phyloP scores from a whole-genome alignment of 92 coral and sea anemone species.

The Epizoanthus scotinus region DNA sequence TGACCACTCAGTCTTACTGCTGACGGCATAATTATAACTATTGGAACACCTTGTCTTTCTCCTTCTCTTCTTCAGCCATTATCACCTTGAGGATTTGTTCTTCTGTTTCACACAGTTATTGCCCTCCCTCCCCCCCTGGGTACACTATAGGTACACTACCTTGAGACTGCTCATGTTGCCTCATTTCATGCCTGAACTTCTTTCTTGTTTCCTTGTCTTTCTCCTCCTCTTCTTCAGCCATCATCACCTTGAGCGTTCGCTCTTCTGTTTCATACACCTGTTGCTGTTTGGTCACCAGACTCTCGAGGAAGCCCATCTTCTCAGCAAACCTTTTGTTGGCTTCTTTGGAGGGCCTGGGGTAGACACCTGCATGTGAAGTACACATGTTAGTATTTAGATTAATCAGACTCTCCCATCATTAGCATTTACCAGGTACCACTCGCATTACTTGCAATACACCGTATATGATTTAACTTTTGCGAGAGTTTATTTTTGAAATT shows the following conservation, averaged over 20 bases:
- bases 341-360: slow-evolving; percentile 70
- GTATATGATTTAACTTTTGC: no score
- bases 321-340: slow-evolving; percentile 64
- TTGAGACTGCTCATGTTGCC: slow-evolving; percentile 59
- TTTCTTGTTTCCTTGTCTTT: slow-evolving; percentile 76
- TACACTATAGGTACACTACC: not conserved
- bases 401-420: no score
- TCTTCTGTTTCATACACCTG: slow-evolving; percentile 86
- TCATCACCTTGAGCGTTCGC: slow-evolving; percentile 85
- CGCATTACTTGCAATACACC: no score
- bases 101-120: slow-evolving; percentile 75
- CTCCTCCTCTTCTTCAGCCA: slow-evolving; percentile 96
- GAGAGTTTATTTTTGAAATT: no score
- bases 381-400: not conserved
- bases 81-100: slow-evolving; percentile 87
- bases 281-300: slow-evolving; percentile 59
- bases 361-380: slow-evolving; percentile 65
- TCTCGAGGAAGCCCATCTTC: slow-evolving; percentile 62
- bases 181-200: slow-evolving; percentile 62
- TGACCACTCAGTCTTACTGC: no score
- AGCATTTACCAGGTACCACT: no score
- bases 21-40: no score
- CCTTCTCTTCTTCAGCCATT: slow-evolving; percentile 94
- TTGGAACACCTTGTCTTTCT: no score
- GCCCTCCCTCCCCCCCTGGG: not conserved